Conservation (phyloP, 2,113 vertebrate species). For the Spheniscus mendiculus region DNA sequence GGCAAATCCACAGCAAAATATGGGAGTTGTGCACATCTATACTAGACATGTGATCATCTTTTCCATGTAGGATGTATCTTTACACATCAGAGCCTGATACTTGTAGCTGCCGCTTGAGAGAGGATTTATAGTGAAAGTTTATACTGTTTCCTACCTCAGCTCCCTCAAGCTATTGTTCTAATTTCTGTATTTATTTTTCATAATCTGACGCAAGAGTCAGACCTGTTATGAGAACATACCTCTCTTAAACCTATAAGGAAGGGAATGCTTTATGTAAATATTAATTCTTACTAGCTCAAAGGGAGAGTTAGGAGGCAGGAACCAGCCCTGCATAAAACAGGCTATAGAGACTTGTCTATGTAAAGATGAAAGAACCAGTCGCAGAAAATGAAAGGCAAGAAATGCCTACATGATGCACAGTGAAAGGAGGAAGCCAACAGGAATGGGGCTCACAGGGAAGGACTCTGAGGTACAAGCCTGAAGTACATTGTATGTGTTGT, state of each 20-base stretch:
- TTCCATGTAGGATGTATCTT: neutral
- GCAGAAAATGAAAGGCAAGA: neutral
- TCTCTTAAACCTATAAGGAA: neutral
- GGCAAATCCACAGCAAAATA: neutral
- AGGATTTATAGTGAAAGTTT: neutral
- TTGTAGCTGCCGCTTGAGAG: neutral
- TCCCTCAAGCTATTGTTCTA: neutral
- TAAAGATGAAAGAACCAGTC: neutral
- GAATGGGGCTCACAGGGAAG: neutral
- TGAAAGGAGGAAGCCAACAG: neutral
- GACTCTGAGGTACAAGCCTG: neutral
- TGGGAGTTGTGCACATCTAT: neutral
- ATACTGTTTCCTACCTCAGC: neutral
- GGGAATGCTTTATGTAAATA: neutral
- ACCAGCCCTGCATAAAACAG: neutral
- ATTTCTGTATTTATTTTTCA: neutral
- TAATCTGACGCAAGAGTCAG: neutral
- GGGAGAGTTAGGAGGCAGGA: neutral
- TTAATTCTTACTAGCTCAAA: neutral
- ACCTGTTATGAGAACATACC: neutral
- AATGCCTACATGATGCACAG: neutral
- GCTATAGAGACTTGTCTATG: neutral
- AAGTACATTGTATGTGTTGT: rapidly evolving
- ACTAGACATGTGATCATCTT: neutral
- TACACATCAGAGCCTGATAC: neutral